Base-by-base conservation (phyloP, 2,797 vertebrate species). In the Zenarchopterus dispar region DNA sequence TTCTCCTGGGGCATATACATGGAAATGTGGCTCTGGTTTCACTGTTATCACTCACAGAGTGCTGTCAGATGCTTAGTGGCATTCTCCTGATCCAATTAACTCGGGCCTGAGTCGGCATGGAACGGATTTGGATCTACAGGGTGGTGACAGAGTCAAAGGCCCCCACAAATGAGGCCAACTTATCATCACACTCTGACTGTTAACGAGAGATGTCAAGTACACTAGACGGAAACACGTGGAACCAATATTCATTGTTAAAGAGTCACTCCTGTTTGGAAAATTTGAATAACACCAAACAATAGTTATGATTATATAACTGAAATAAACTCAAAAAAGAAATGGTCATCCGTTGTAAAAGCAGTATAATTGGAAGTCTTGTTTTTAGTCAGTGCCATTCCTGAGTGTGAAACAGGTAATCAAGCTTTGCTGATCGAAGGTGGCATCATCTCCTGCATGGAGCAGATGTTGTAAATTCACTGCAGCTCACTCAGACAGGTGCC, bases 401-500 rank as follows among this genome's bases (percentile, higher is more conserved):
- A 42, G 59, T 67, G 73, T 72, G 52, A 69, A 64, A 69, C 82
- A 74, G 86, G 91, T 73, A 87, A 91, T 91, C 71, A 88, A 68
- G 67, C n/a, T 8, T 46, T 63, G 57, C 70, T 61, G 64, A 79
- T 75, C 31, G 15, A 78, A 79, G 69, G 84, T 71, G 81, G 85
- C 85, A 73, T 89, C 59, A 75, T 78, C 67, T 86, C 74, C 81
- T 79, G 76, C 70, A 77, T 78, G 49, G 68, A 90, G 80, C 90
- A 90, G 88, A 89, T 92, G 93, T 85, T 90, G 89, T 92, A 92
- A 93, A 92, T 91, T 74, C 88, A 83, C 68, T 74, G 83, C 80
- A 75, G 79, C 82, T 85, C 78, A 22, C 51, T 73, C 67, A 92
- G 88, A 88, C 87, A 89, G 87, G 84, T 92, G 88, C 89, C 92